These are phyloP conservation scores for Sialis fuliginosa DNA, from an alignment of 2,888 invertebrate genomes.

Conservation along the genomic window DNA sequence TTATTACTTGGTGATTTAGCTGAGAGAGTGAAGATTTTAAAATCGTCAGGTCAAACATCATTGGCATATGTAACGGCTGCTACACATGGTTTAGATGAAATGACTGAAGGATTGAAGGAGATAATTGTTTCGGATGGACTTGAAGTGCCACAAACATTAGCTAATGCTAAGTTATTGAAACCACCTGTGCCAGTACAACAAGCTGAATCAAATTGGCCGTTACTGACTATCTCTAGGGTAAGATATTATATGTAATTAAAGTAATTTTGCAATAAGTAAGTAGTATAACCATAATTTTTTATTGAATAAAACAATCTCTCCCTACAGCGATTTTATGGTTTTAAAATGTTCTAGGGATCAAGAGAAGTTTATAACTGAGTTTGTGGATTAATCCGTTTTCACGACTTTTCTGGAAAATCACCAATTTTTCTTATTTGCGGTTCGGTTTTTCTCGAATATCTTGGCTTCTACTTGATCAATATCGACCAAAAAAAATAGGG, in stretches of 20 bases:
- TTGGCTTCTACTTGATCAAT: too few relatives aligned
- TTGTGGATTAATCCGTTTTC: too few relatives aligned
- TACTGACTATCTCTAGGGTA: slow-evolving; percentile 75
- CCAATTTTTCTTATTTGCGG: too few relatives aligned
- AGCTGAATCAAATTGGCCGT: slow-evolving; percentile 95
- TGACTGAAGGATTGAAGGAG: slow-evolving; percentile 53
- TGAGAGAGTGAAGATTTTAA: slow-evolving; percentile 74
- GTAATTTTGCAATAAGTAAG: not conserved
- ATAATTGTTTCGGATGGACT: slow-evolving; percentile 45
- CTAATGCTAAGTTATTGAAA: slow-evolving; percentile 56
- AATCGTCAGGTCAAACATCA: slow-evolving; percentile 53
- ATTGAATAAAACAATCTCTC: too few relatives aligned
- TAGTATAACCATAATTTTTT: too few relatives aligned
- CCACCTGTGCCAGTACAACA: slow-evolving; percentile 82
- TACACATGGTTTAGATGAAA: slow-evolving; percentile 80
- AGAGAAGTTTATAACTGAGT: too few relatives aligned
- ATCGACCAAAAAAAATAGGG: too few relatives aligned
- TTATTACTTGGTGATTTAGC: slow-evolving; percentile 78
- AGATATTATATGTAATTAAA: slow-evolving; percentile 12
- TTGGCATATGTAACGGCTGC: slow-evolving; percentile 89
- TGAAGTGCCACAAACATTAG: slow-evolving; percentile 51
- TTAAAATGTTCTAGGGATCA: too few relatives aligned
- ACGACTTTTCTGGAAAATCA: too few relatives aligned
- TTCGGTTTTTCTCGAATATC: too few relatives aligned
- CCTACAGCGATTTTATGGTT: too few relatives aligned